Evolutionary conservation across 2,888 invertebrate species (phyloP).

Genomic region (Xylocampa areola): DNA sequence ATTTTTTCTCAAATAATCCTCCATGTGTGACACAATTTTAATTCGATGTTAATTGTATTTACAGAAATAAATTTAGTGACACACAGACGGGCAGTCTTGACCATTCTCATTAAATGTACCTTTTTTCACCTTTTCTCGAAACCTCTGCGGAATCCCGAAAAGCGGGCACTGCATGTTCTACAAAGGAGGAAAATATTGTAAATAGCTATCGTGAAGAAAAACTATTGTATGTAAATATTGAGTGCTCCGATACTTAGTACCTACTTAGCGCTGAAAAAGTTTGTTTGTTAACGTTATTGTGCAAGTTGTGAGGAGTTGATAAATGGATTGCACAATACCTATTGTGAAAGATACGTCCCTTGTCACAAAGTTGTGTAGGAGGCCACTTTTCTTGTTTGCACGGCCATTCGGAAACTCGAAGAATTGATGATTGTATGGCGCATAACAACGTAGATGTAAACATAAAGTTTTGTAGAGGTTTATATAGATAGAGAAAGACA

Average conservation of each 20-base stretch:
- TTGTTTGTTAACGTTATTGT: conserved; percentile 41
- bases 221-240: conserved; percentile 9
- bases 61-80: no score
- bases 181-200: background rate
- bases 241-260: conserved; percentile 24
- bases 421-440: no score
- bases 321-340: conserved; percentile 44
- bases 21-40: no score
- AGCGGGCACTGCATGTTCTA: no score
- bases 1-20: no score
- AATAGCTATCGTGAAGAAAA: background rate
- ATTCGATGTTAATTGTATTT: no score
- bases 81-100: no score
- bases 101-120: no score
- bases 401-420: background rate
- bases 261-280: conserved; percentile 34
- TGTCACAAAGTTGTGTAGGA: conserved; percentile 33
- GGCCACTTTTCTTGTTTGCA: conserved; percentile 16
- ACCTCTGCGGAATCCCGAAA: no score
- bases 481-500: no score
- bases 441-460: background rate
- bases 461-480: background rate
- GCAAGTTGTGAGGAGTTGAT: conserved; percentile 28
- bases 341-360: conserved; percentile 36
- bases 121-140: no score